Evolutionary conservation across 23 tunicate species (phyloP).

Genomic region (Oikopleura dioica): DNA sequence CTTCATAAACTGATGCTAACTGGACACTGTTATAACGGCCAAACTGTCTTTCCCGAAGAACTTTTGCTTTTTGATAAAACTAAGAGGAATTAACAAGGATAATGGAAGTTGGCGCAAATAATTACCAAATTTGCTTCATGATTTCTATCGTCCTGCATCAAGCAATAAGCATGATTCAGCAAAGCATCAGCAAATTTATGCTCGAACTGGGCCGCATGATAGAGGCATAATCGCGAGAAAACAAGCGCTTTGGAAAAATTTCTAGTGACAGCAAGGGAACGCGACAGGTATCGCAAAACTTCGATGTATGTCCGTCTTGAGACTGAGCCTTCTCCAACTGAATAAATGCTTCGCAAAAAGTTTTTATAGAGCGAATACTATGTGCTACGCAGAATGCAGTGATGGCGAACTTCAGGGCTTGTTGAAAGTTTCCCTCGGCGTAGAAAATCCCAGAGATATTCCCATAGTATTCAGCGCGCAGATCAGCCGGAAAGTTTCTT

Average conservation of each 20-base stretch:
- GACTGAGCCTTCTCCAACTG: not conserved
- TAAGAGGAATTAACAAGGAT: not conserved
- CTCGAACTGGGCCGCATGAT: not conserved
- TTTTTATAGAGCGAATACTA: too few species aligned
- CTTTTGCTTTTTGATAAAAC: not conserved
- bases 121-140: not conserved
- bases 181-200: not conserved
- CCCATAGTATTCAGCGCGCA: too few species aligned
- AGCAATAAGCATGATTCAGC: not conserved
- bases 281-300: not conserved
- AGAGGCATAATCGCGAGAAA: not conserved
- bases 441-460: too few species aligned
- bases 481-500: too few species aligned
- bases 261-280: not conserved
- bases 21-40: not conserved
- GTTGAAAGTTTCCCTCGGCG: too few species aligned
- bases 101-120: not conserved
- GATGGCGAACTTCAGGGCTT: too few species aligned
- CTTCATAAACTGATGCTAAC: not conserved
- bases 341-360: too few species aligned
- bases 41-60: not conserved
- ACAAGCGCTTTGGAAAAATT: not conserved
- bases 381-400: too few species aligned
- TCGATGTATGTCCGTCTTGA: not conserved
- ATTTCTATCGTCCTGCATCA: conserved; percentile 1